Base-by-base conservation (phyloP, 2,113 vertebrate genomes). In the Todiramphus saurophagus region DNA sequence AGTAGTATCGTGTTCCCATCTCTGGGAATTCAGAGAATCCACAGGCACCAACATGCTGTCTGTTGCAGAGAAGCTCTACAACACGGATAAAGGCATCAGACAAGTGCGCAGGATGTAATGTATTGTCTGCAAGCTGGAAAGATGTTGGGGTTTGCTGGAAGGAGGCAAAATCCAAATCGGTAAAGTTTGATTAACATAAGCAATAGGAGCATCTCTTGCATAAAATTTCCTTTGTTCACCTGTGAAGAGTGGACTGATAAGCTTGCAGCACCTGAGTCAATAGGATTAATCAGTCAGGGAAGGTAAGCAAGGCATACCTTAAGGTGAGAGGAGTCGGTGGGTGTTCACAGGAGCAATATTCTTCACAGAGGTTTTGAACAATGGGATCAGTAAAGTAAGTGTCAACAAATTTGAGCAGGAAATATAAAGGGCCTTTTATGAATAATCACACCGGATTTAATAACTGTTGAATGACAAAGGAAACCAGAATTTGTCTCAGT, bases 1-100 rank as follows among this genome's bases (percentile, higher is more conserved):
- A 68, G 94, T 77, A 97, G 92, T 97, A 97, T 98, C 95, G 98
- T 97, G 87, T 96, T 98, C 94, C 87, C 96, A 96, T 97, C 95
- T 94, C 94, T 97, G 94, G 89, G 89, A 95, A 87, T 89, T 79
- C 39, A 68, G 50, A 64, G 94, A 94, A 90, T 94, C 91, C 83
- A 73, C 85, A 87, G 94, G 83, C 97, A 41, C 67, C 10, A 20
- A 85, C 76, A 51, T 43, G 19, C 58, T 92, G 73, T 93, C 76
- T 94, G 87, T 56, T 20, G 35, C 56, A 72, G 67, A 82, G 67
- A 75, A 91, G 50, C 66, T 39, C 23, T 74, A 16, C 76, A 59
- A 51, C 88, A 68, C 43, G 92, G 93, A 96, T 85, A 67, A 94
- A 95, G 5, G 73, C 72, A 83, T 80, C 74, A 50, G 94, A 95